phyloP scores from a whole-genome alignment of 1,140 invertebrate species.

The Ips typographus region DNA sequence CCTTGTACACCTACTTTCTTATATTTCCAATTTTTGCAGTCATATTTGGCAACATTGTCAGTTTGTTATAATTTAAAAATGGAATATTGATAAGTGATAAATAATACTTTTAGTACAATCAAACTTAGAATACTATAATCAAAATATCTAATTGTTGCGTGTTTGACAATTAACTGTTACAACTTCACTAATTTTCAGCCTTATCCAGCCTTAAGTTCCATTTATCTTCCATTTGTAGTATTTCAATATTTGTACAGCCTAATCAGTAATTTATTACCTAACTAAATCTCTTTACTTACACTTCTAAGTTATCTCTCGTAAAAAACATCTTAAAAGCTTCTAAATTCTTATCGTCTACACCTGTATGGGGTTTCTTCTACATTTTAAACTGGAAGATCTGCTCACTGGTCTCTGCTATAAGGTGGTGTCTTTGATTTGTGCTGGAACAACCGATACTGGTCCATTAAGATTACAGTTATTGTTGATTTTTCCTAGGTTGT shows the following conservation, averaged over 20 bases:
- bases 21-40: too few species aligned
- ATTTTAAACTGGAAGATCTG: conserved; percentile 48
- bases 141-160: too few species aligned
- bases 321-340: conserved; percentile 21
- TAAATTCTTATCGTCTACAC: conserved; percentile 30
- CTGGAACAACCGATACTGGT: conserved; percentile 33
- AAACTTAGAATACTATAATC: too few species aligned
- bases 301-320: conserved; percentile 1
- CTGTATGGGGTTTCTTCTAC: conserved; percentile 44
- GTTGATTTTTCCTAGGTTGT: conserved; percentile 43
- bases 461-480: conserved; percentile 50
- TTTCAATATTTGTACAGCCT: background rate
- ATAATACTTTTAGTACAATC: too few species aligned
- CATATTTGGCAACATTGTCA: too few species aligned
- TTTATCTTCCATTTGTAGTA: too few species aligned
- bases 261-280: background rate
- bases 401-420: conserved; percentile 49
- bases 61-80: too few species aligned
- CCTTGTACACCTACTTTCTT: too few species aligned
- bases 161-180: too few species aligned
- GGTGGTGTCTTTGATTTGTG: conserved; percentile 45
- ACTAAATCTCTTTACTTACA: background rate
- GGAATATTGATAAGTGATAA: too few species aligned
- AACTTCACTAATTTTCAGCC: too few species aligned
- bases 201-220: too few species aligned